phyloP scores from a whole-genome alignment of 2,888 invertebrate genomes.

The Epinotia ramella region DNA sequence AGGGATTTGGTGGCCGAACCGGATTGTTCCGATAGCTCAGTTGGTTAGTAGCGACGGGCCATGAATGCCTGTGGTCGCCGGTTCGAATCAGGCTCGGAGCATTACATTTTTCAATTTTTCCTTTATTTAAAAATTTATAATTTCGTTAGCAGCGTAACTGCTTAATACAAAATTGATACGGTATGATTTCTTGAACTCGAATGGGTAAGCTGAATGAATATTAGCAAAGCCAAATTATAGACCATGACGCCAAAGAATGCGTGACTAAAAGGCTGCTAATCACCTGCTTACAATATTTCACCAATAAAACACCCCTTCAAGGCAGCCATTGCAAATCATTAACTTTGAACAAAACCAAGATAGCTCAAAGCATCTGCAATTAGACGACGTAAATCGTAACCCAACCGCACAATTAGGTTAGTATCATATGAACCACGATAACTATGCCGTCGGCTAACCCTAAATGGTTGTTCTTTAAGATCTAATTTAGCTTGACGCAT shows the following conservation, averaged over 20 bases:
- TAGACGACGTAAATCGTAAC: constrained; percentile 3
- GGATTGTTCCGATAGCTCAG: no score
- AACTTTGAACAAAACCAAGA: not conserved
- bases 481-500: not conserved
- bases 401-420: not conserved
- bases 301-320: not conserved
- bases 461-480: not conserved
- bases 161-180: no score
- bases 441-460: not conserved
- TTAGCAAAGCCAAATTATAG: not conserved
- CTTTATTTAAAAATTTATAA: no score
- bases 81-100: no score
- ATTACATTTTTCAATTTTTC: no score
- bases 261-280: not conserved
- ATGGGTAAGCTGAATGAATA: no score
- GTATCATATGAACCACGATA: not conserved
- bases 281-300: not conserved
- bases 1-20: no score
- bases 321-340: not conserved
- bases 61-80: no score
- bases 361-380: constrained; percentile 1
- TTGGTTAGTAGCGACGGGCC: no score
- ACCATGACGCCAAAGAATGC: not conserved
- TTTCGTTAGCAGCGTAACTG: no score
- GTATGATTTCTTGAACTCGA: no score